Evolutionary conservation across 2,888 invertebrate species (phyloP).

Genomic region (Sipha maydis): DNA sequence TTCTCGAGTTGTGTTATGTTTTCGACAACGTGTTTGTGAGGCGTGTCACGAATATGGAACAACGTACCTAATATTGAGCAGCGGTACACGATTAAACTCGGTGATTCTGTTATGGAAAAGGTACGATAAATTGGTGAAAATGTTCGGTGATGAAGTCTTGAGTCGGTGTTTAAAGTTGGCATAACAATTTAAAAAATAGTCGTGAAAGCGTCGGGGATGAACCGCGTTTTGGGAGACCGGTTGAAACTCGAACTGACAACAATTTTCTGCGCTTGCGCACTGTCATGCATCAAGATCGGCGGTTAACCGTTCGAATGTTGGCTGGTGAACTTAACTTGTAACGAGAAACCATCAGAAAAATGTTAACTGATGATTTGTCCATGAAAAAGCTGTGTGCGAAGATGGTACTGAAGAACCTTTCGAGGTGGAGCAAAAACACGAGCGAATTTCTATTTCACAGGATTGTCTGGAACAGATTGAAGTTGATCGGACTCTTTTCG

Average conservation of each 20-base stretch:
- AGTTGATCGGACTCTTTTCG: too few relatives aligned
- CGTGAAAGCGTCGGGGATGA: too few relatives aligned
- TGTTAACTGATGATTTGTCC: constrained; percentile 63
- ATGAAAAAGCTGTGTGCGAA: not conserved
- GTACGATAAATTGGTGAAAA: too few relatives aligned
- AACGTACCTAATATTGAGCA: constrained; percentile 22
- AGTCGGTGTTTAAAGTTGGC: too few relatives aligned
- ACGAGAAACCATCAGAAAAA: constrained; percentile 56
- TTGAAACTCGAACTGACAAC: too few relatives aligned
- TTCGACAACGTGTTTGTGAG: constrained; percentile 17
- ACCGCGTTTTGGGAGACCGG: too few relatives aligned
- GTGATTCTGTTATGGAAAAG: too few relatives aligned
- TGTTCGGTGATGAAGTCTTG: too few relatives aligned
- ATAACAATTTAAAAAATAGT: too few relatives aligned
- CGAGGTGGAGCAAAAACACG: not conserved
- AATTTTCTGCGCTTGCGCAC: constrained; percentile 43
- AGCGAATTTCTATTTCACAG: too few relatives aligned
- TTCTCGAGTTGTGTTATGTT: constrained; percentile 28
- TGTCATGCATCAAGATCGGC: constrained; percentile 44
- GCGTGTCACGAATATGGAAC: constrained; percentile 17
- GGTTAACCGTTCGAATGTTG: constrained; percentile 24
- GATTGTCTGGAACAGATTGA: too few relatives aligned
- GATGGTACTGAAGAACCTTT: constrained; percentile 3
- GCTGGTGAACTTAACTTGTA: constrained; percentile 21
- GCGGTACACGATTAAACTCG: constrained; percentile 10